A percentile compares a stretch with the other conserved stretches of the same genome.
Conservation (phyloP, 2,113 vertebrate species). For the Odocoileus hemionus region DNA sequence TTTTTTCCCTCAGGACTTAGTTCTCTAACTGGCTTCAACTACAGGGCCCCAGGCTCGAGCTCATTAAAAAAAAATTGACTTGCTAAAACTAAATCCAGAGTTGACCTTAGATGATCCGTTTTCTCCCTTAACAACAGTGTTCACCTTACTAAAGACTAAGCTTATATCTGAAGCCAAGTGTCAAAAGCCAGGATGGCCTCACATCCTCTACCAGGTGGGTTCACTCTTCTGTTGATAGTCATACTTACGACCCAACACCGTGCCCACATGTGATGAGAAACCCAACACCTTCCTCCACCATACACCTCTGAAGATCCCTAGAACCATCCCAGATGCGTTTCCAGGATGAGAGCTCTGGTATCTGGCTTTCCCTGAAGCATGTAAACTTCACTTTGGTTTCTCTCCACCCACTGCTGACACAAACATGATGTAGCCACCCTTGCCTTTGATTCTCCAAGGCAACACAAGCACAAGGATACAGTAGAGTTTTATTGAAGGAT, state of each 20-base stretch:
- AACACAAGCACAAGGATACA: neutral
- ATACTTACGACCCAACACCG: neutral
- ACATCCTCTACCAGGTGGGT: neutral
- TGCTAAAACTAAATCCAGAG: slow-evolving; percentile 41
- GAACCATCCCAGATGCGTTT: neutral
- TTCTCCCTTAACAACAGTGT: neutral
- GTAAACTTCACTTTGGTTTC: neutral
- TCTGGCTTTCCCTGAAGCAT: neutral
- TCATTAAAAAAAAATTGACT: slow-evolving; percentile 23
- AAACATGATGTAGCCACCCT: neutral
- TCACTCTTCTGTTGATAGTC: neutral
- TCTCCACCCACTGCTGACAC: neutral
- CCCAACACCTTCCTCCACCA: neutral
- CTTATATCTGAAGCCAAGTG: slow-evolving; percentile 14
- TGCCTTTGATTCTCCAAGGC: neutral
- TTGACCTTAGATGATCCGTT: slow-evolving; percentile 32
- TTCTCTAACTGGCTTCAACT: neutral
- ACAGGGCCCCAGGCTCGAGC: neutral
- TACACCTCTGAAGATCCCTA: neutral
- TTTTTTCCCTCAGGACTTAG: neutral
- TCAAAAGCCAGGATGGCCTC: neutral
- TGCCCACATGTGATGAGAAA: neutral
- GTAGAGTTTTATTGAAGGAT: neutral
- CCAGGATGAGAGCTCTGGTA: neutral
- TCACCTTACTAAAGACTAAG: neutral